Evolutionary conservation across 2,888 invertebrate species (phyloP).

Genomic region (Marronus borbonicus): DNA sequence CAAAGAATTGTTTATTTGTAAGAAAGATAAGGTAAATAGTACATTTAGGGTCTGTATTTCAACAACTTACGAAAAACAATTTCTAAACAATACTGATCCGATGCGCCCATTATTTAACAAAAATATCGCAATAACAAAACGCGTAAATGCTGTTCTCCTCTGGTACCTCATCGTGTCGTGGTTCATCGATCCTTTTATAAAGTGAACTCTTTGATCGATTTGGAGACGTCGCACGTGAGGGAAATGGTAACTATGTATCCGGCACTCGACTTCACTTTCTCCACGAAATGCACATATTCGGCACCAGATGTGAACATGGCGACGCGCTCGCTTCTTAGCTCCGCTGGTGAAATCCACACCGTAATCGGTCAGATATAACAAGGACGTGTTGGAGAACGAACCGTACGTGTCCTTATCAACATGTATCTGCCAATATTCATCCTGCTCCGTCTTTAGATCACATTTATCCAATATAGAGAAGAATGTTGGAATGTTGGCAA

Average conservation of each 20-base stretch:
- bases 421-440: slow-evolving; percentile 93
- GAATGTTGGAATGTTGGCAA: slow-evolving; percentile 89
- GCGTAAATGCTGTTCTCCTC: neutral
- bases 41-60: neutral
- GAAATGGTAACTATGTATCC: slow-evolving; percentile 89
- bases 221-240: slow-evolving; percentile 79
- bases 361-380: slow-evolving; percentile 85
- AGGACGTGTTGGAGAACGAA: slow-evolving; percentile 89
- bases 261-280: slow-evolving; percentile 82
- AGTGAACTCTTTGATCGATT: slow-evolving; percentile 52
- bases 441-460: slow-evolving; percentile 82
- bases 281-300: slow-evolving; percentile 89
- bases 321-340: slow-evolving; percentile 85
- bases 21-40: no score
- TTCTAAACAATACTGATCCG: neutral
- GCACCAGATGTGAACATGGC: slow-evolving; percentile 90
- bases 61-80: neutral
- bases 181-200: neutral
- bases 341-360: slow-evolving; percentile 86
- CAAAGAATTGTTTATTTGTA: no score
- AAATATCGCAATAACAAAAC: neutral
- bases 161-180: neutral
- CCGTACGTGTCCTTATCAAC: slow-evolving; percentile 91
- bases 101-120: neutral
- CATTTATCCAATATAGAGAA: slow-evolving; percentile 84